Evolutionary conservation across 2,113 vertebrate species (phyloP).

Genomic region (Equus quagga): DNA sequence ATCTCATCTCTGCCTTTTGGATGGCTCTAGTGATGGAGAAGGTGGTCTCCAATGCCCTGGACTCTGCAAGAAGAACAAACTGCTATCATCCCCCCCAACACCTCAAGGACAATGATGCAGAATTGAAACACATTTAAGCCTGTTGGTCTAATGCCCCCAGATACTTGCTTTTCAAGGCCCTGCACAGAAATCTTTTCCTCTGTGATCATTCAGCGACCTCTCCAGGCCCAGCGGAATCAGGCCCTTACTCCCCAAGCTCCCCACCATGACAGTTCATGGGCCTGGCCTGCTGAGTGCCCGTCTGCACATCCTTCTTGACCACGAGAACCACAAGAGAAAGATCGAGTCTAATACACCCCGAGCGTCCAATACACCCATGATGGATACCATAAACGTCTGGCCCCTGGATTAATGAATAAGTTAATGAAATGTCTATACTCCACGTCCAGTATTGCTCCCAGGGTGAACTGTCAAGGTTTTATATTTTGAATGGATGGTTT

Average conservation of each 20-base stretch:
- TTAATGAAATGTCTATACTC: not conserved
- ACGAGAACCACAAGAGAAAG: not conserved
- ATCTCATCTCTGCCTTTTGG: not conserved
- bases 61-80: not conserved
- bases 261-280: accelerated
- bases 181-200: not conserved
- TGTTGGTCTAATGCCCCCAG: not conserved
- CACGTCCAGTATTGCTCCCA: not conserved
- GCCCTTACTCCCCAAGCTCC: accelerated
- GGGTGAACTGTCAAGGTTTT: not conserved
- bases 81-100: not conserved
- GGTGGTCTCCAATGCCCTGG: not conserved
- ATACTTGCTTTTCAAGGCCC: not conserved
- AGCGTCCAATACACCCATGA: not conserved
- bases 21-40: not conserved
- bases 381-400: not conserved
- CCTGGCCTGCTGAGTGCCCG: not conserved
- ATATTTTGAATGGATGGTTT: not conserved
- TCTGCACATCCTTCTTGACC: not conserved
- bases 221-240: not conserved
- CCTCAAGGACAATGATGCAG: not conserved
- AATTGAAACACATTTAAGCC: not conserved
- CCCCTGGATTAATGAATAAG: not conserved
- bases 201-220: not conserved
- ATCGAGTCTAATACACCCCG: not conserved